Evolutionary conservation across 2,113 vertebrate species (phyloP).

Genomic region (Excalfactoria chinensis): DNA sequence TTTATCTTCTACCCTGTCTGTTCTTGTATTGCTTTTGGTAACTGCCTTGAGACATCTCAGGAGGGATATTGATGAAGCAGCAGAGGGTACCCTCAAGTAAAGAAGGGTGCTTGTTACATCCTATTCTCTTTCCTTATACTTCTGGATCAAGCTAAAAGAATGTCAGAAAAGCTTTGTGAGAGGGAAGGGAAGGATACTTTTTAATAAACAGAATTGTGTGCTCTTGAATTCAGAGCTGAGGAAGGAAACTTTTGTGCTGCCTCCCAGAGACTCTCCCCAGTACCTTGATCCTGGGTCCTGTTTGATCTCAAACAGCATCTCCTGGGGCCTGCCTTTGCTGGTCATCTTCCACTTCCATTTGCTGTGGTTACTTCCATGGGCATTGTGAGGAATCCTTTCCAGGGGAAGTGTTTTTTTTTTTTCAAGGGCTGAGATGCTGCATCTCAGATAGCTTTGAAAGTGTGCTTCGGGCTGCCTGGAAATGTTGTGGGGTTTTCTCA

Average conservation of each 20-base stretch:
- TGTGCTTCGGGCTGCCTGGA: neutral
- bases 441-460: neutral
- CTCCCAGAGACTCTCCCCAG: neutral
- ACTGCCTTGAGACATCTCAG: neutral
- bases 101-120: rapidly evolving
- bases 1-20: rapidly evolving
- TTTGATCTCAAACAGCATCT: neutral
- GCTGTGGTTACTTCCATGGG: neutral
- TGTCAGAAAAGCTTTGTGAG: neutral
- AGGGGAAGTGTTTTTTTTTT: neutral
- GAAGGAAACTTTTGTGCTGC: neutral
- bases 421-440: neutral
- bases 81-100: neutral
- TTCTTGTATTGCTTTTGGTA: neutral
- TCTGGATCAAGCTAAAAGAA: neutral
- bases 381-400: neutral
- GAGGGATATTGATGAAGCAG: neutral
- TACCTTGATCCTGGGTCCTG: neutral
- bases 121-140: neutral
- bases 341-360: neutral
- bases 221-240: neutral
- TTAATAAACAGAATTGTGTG: neutral
- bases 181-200: neutral
- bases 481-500: neutral
- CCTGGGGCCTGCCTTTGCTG: too few relatives aligned